Conservation (phyloP, 2,113 vertebrate genomes). For the Amazona vittata region DNA sequence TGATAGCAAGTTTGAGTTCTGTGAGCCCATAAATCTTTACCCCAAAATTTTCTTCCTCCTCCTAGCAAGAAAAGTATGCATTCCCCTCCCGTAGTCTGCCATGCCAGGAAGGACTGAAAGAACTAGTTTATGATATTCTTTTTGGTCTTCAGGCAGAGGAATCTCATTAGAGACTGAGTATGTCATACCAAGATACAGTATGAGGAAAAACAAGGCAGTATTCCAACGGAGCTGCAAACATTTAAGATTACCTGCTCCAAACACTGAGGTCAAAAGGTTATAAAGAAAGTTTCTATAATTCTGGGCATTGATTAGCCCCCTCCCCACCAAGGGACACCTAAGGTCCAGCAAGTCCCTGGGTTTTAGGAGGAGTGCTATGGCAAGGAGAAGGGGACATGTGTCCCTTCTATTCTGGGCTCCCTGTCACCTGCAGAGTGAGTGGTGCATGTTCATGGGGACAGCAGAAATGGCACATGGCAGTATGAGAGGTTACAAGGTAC, state of each 20-base stretch:
- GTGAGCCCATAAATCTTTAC: neutral
- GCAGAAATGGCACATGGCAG: accelerated
- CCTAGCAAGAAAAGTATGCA: neutral
- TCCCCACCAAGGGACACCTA: neutral
- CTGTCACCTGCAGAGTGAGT: neutral
- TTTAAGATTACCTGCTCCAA: neutral
- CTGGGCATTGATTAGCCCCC: neutral
- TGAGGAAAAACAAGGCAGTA: neutral
- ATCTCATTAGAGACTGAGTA: neutral
- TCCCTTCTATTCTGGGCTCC: neutral
- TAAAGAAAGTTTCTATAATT: neutral
- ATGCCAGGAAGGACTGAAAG: neutral
- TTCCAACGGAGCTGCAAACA: neutral
- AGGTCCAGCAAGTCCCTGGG: neutral
- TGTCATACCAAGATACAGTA: neutral
- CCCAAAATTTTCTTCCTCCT: neutral
- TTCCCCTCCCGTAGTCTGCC: neutral
- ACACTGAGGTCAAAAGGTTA: neutral
- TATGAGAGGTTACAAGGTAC: neutral
- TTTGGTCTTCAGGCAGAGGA: neutral
- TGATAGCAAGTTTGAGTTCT: neutral
- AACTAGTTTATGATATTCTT: neutral
- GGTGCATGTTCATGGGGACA: neutral
- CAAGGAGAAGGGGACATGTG: neutral
- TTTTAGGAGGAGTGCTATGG: neutral